Base-by-base conservation (phyloP, 2,888 invertebrate genomes). In the Apamea sordens region DNA sequence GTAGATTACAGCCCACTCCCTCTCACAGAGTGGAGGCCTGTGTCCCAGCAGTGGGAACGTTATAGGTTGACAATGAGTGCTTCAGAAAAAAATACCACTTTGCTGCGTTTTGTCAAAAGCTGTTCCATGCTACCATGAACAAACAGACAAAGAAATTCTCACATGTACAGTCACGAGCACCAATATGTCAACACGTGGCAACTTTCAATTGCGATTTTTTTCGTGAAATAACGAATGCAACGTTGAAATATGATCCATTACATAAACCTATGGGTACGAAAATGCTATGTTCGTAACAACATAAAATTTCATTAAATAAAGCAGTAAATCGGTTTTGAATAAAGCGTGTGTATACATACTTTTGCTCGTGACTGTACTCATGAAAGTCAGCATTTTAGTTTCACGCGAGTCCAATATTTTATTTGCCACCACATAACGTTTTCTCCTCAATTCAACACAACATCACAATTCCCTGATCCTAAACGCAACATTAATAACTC, bases 401-500 rank as follows among this genome's bases (percentile, higher is more conserved):
- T 50, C 28, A n/a, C 0, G 65, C 18, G 3, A 15, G 10, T 18
- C 2, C 1, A 56, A 13, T 24, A 53, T 18, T 44, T 24, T 7
- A 36, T 36, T 56, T 36, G 3, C 0, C n/a, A n/a, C n/a, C 15
- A 71, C 11, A 59, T 56, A 36, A 53, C 11, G 2, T n/a, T 21
- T 32, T 50, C 3, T 36, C 28, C 21, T 50, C 21, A 70, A 61
- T 21, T 67, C 28, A 63, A 83, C 59, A 47, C 21, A 47, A 15
- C 15, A 63, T 47, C 44, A 74, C 10, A 61, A 41, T 61, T 53
- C 28, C 18, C 18, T 41, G 61, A 28, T 67, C 41, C n/a, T 24
- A 67, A 81, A 28, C 53, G 24, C 2, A 64, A 72, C 72, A 86
- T 86, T 76, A 71, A 83, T 86, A 86, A 76, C 63, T 28, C 10